Percentiles rank a stretch among this genome's conserved stretches.
Evolutionary conservation across 1,140 invertebrate genomes (phyloP).

Genomic region (Rhagoletis zephyria): DNA sequence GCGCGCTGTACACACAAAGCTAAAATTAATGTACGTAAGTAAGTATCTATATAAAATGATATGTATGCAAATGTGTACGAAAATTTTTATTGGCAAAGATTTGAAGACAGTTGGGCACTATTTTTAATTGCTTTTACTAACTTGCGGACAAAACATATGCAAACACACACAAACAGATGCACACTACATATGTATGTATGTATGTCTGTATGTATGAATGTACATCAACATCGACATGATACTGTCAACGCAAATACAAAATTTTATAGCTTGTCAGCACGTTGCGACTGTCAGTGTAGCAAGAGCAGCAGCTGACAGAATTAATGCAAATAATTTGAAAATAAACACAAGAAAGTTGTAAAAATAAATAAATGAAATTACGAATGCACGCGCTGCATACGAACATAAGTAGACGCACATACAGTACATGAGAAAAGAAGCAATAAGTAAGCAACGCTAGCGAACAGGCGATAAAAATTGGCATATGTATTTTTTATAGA

Average conservation of each 20-base stretch:
- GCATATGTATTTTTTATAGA: conserved; percentile 21
- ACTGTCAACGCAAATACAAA: background rate
- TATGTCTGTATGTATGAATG: background rate
- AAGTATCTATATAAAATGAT: too few species aligned
- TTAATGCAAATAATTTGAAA: conserved; percentile 14
- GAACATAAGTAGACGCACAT: background rate
- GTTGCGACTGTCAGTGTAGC: background rate
- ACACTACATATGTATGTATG: background rate
- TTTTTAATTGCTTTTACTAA: background rate
- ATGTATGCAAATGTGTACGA: background rate
- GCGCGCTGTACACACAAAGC: too few species aligned
- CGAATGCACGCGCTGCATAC: conserved; percentile 1
- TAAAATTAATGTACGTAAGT: too few species aligned
- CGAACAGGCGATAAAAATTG: conserved; percentile 31
- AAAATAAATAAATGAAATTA: conserved; percentile 34
- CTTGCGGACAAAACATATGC: background rate
- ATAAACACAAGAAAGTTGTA: background rate
- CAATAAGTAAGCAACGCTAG: background rate
- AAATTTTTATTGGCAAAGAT: background rate
- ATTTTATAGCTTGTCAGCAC: background rate
- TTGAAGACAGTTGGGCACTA: background rate
- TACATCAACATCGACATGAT: background rate
- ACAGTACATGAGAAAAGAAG: background rate
- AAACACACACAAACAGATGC: background rate
- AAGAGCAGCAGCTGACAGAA: background rate